Base-by-base conservation (phyloP, 1,140 invertebrate genomes). In the Phthorimaea operculella region DNA sequence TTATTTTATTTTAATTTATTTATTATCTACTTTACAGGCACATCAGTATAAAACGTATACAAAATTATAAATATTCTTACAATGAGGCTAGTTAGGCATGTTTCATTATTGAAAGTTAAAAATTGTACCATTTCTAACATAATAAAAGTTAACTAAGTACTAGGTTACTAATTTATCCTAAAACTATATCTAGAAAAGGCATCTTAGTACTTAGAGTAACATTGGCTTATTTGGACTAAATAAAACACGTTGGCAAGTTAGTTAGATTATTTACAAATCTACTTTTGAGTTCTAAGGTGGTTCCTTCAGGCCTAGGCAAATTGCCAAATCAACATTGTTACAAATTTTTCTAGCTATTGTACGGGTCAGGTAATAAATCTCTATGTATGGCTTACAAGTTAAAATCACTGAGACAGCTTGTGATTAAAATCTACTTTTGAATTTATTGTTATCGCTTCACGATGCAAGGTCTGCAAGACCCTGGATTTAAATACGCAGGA, bases 381-480 rank as follows among this genome's bases (percentile, higher is more conserved):
- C 21, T 28, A 28, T 2, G n/a, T 50, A 50, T 50, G 21, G 48
- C 18, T 50, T 50, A 12, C 11, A 10, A 33, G 12, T 50, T n/a
- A 28, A 28, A 50, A 21, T 50, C 17, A 50, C 48, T 28, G 21
- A 14, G 21, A 47, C 15, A 42, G 11, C 15, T 47, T 47, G 44
- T 33, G 48, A 28, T 15, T 28, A 28, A 6, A 28, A 28, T 4
- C 21, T 28, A 28, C 21, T 28, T 28, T 28, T 50, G 1, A 12
- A 5, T 9, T 9, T n/a, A n/a, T 50, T 10, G 62, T 80, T 85
- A 85, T 72, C 83, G 75, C 50, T 83, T 82, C 1, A 86, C 83
- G 18, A 89, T 79, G 55, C 88, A 89, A 4, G 88, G 88, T 63
- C 88, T 86, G 60, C 88, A 89, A 33, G 85, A 86, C 28, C 88